Conservation (phyloP, 2,113 vertebrate species). For the Dicrurus megarhynchus region DNA sequence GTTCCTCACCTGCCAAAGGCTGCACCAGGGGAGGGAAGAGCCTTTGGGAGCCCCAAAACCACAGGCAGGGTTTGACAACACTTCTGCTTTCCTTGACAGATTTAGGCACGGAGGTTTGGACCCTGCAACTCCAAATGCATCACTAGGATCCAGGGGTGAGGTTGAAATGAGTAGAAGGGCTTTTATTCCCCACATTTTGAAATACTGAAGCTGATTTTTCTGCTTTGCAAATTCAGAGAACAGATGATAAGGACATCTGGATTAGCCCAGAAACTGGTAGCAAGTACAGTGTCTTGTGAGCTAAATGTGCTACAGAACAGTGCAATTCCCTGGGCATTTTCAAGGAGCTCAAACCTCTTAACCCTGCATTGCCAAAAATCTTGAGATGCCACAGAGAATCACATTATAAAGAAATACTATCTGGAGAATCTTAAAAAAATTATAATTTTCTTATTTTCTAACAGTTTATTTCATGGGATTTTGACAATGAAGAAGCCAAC, state of each 20-base stretch:
- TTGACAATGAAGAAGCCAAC: not conserved
- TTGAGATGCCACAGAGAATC: not conserved
- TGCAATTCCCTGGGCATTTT: not conserved
- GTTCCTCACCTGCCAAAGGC: fast-evolving
- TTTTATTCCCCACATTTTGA: not conserved
- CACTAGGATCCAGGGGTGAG: not conserved
- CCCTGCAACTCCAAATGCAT: not conserved
- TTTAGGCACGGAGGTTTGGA: fast-evolving
- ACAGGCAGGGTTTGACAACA: not conserved
- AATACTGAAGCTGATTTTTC: not conserved
- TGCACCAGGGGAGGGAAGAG: not conserved
- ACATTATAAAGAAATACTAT: not conserved
- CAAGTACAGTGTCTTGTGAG: not conserved
- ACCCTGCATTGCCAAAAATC: not conserved
- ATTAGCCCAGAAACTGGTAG: not conserved
- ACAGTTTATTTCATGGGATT: not conserved
- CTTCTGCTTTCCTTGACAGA: not conserved
- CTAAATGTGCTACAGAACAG: not conserved
- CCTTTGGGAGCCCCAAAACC: not conserved
- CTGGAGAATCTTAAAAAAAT: not conserved
- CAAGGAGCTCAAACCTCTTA: not conserved
- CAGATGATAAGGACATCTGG: not conserved
- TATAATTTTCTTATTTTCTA: not conserved
- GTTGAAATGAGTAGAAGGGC: not conserved
- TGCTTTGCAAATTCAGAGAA: not conserved